Conservation (phyloP, 2,888 invertebrate species). For the Carpatolechia fugitivella region DNA sequence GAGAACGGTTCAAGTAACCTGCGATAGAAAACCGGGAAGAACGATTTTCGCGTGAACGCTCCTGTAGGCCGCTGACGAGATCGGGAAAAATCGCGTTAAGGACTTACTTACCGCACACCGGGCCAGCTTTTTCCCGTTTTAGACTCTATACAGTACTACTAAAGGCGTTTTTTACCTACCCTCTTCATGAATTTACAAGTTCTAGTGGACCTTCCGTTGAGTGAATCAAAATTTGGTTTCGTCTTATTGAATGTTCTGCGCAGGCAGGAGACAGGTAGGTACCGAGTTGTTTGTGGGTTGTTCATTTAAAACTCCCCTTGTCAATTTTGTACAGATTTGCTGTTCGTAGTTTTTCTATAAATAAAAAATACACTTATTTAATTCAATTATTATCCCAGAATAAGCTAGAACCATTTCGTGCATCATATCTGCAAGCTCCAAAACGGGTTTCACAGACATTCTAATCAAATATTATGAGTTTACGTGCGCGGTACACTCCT, state of each 20-base stretch:
- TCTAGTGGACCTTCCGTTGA: conserved; percentile 1
- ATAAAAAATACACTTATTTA: no score
- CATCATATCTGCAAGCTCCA: background rate
- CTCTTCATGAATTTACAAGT: background rate
- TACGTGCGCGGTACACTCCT: conserved; percentile 5
- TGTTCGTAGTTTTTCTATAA: no score
- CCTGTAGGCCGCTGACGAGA: conserved; percentile 48
- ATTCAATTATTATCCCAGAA: background rate
- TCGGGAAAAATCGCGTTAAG: conserved; percentile 59
- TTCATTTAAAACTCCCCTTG: conserved; percentile 48
- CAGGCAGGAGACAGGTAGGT: conserved; percentile 26
- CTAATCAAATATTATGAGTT: conserved; percentile 9
- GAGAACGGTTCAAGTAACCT: conserved; percentile 22
- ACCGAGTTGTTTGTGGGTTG: conserved; percentile 36
- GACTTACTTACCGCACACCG: conserved; percentile 34
- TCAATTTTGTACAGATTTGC: conserved; percentile 23
- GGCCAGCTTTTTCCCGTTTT: background rate
- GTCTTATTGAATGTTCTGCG: conserved; percentile 33
- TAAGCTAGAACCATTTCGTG: no score
- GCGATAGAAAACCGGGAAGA: conserved; percentile 31
- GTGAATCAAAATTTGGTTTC: conserved; percentile 10
- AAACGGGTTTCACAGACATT: background rate
- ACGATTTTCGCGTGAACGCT: conserved; percentile 54
- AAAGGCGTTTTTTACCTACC: background rate
- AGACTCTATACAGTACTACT: background rate